Percentiles rank a stretch among this genome's conserved stretches.
Evolutionary conservation across 2,113 vertebrate species (phyloP).

Genomic region (Crotalus horridus): DNA sequence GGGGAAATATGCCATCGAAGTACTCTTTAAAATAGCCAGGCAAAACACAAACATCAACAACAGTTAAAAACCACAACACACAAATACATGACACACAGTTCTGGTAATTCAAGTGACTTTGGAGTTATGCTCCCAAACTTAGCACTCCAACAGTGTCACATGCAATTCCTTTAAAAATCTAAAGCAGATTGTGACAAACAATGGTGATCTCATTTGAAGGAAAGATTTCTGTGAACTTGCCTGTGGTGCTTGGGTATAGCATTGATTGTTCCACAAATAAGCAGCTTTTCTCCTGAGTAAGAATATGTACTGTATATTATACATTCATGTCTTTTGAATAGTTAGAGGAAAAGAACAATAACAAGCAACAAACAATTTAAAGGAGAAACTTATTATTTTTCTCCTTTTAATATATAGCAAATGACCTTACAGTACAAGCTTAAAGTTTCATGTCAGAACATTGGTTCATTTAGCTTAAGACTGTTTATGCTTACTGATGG

Average conservation of each 20-base stretch:
- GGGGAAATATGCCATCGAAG: not conserved
- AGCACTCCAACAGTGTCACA: not conserved
- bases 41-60: not conserved
- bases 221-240: not conserved
- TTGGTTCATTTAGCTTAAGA: not conserved
- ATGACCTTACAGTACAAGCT: not conserved
- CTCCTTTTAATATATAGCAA: not conserved
- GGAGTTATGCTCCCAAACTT: not conserved
- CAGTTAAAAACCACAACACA: not conserved
- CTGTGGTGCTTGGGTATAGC: not conserved
- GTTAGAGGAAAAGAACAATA: not conserved
- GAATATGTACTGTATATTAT: not conserved
- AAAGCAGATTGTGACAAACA: not conserved
- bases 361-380: not conserved
- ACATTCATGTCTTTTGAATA: not conserved
- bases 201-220: not conserved
- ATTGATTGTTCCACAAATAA: not conserved
- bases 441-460: not conserved
- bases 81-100: not conserved
- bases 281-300: not conserved
- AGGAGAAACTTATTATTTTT: not conserved
- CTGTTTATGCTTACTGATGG: not conserved
- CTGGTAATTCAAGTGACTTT: not conserved
- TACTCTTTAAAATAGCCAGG: not conserved
- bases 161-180: not conserved